These are phyloP conservation scores for Zaprionus camerounensis DNA, from an alignment of 1,140 invertebrate genomes.

Conservation along the genomic window DNA sequence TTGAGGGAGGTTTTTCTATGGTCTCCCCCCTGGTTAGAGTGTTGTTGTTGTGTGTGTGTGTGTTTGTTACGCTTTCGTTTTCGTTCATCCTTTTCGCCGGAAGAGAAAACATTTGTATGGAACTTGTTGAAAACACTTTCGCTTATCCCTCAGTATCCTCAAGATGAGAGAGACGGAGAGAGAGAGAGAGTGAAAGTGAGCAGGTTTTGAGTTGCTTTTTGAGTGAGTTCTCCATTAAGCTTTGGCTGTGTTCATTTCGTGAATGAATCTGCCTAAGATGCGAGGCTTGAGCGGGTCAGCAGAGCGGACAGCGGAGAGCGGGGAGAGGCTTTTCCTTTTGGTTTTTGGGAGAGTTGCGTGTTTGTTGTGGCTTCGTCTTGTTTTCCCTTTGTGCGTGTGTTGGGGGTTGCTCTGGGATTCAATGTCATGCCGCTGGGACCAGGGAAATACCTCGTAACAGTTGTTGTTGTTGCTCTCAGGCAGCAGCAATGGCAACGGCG, in stretches of 20 bases:
- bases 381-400: conserved; percentile 22
- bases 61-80: conserved; percentile 47
- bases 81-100: conserved; percentile 65
- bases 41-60: background rate
- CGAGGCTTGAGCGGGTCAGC: conserved; percentile 2
- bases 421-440: conserved; percentile 84
- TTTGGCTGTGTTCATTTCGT: conserved; percentile 49
- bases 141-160: conserved; percentile 27
- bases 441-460: conserved; percentile 78
- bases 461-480: conserved; percentile 42
- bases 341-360: conserved; percentile 24
- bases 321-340: conserved; percentile 12
- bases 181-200: conserved; percentile 39
- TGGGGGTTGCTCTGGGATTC: conserved; percentile 84
- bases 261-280: conserved; percentile 42
- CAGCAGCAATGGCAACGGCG: conserved; percentile 13
- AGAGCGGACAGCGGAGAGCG: conserved; percentile 4
- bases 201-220: conserved; percentile 56
- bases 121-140: conserved; percentile 83
- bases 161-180: conserved; percentile 1
- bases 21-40: background rate
- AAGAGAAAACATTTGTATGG: conserved; percentile 59
- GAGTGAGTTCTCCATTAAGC: conserved; percentile 43
- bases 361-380: conserved; percentile 32
- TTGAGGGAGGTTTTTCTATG: conserved; percentile 51